Conservation (phyloP, 2,113 vertebrate species). For the Poeciliopsis retropinna region DNA sequence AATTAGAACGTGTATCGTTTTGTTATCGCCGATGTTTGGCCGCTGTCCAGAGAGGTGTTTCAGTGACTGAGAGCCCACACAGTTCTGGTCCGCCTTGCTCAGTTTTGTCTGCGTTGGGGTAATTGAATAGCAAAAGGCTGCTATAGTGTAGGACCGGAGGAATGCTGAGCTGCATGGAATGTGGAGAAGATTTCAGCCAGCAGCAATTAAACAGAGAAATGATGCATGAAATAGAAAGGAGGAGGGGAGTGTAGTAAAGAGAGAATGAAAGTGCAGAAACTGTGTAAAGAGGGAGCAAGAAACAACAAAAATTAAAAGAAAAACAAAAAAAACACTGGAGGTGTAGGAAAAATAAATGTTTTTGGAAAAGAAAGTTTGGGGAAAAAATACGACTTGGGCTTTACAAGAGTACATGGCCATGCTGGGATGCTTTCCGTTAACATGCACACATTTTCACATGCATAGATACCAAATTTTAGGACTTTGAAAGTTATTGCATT, state of each 20-base stretch:
- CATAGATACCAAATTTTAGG: too few relatives aligned
- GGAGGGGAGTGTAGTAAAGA: conserved; percentile 44
- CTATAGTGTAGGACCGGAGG: conserved; percentile 67
- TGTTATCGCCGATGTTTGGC: conserved; percentile 55
- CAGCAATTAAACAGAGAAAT: conserved; percentile 83
- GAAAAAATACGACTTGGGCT: not conserved
- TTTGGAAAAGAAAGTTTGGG: not conserved
- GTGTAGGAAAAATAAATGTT: conserved; percentile 17
- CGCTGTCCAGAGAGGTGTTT: conserved; percentile 54
- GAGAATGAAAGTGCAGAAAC: conserved; percentile 42
- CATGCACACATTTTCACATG: not conserved
- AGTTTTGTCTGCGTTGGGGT: conserved; percentile 66
- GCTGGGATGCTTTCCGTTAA: not conserved
- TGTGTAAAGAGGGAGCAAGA: conserved; percentile 18
- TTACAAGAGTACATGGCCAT: too few relatives aligned
- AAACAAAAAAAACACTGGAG: conserved; percentile 2
- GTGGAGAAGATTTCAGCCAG: conserved; percentile 71
- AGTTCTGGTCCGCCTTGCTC: conserved; percentile 51
- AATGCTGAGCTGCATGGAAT: conserved; percentile 66
- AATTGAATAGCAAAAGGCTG: conserved; percentile 75
- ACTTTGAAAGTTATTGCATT: too few relatives aligned
- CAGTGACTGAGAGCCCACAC: conserved; percentile 65
- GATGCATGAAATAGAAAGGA: conserved; percentile 77
- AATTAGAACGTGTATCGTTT: conserved; percentile 47
- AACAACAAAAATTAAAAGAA: not conserved